Percentiles rank a stretch among this genome's conserved stretches.
phyloP scores from a whole-genome alignment of 1,140 invertebrate species.

The Trichonephila clavata region DNA sequence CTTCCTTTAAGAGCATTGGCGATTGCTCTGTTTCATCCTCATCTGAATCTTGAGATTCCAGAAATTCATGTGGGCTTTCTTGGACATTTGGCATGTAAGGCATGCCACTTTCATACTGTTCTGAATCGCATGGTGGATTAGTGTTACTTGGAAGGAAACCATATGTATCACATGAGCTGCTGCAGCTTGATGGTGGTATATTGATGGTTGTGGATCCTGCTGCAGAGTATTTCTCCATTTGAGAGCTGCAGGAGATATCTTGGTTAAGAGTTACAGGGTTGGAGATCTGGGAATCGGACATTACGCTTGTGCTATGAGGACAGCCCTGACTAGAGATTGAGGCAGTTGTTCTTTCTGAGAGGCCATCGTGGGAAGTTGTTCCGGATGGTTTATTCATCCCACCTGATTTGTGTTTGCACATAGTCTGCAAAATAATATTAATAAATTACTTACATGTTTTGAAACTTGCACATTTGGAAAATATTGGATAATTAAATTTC shows the following conservation, averaged over 20 bases:
- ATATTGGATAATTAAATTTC: neutral
- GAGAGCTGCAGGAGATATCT: conserved; percentile 16
- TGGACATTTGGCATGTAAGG: conserved; percentile 54
- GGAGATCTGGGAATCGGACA: neutral
- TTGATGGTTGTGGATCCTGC: neutral
- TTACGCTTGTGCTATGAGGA: conserved; percentile 10
- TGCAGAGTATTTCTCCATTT: neutral
- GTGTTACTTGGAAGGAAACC: conserved; percentile 49
- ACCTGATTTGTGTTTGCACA: conserved; percentile 77
- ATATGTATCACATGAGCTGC: conserved; percentile 63
- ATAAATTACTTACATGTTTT: no score
- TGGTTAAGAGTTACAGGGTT: neutral
- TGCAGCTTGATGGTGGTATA: neutral
- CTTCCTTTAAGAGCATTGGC: conserved; percentile 61
- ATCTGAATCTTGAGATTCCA: conserved; percentile 47
- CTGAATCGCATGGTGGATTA: conserved; percentile 29
- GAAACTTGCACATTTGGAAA: no score
- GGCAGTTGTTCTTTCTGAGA: conserved; percentile 60
- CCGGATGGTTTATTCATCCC: conserved; percentile 72
- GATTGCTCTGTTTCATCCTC: conserved; percentile 69
- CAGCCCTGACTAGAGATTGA: conserved; percentile 60
- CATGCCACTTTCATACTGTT: conserved; percentile 33
- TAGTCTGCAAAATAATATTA: conserved; percentile 46
- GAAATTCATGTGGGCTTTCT: conserved; percentile 28
- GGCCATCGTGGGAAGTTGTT: conserved; percentile 42